Base-by-base conservation (phyloP, 2,113 vertebrate species). In the Aphyosemion australe region DNA sequence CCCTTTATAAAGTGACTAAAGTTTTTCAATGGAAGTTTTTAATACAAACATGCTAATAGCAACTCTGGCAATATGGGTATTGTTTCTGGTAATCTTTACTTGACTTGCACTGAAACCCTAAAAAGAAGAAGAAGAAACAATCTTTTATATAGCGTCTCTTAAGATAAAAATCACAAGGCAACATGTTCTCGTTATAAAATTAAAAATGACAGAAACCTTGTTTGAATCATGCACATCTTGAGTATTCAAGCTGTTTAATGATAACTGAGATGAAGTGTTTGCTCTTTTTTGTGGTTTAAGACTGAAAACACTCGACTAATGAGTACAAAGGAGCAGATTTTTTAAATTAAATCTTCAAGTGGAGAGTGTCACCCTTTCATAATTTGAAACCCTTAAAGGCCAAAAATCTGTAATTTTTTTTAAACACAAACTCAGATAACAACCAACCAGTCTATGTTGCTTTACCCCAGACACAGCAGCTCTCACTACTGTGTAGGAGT, bases 391-490 rank as follows among this genome's bases (percentile, higher is more conserved):
- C 62, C 73, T 75, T 58, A 14, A 61, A 61, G 62, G 55, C 51
- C 37, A 65, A 75, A 78, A 72, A 75, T 81, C 15, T 14, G 34
- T 50, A 67, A 63, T 66, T 61, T 26, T 73, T 71, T 60, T 15
- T 19, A 5, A 2, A 12, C 47, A 47, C 57, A 14, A 52, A 49
- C 11, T n/a, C n/a, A n/a, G n/a, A n/a, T n/a, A n/a, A n/a, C n/a
- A n/a, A 21, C 65, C 79, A 74, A 79, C 68, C 65, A 65, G 72
- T 83, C 54, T 78, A 77, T 82, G 80, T 72, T 45, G 68, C 65
- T 76, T 78, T 15, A 55, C 60, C 65, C 65, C 51, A 69, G 74
- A 79, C 32, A 64, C 65, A 62, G 69, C 73, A 73, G 73, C 56
- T 20, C 59, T 61, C 34, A 16, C 62, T 81, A 70, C 74, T 71